Evolutionary conservation across 2,888 invertebrate species (phyloP).

Genomic region (Caenorhabditis sp.): DNA sequence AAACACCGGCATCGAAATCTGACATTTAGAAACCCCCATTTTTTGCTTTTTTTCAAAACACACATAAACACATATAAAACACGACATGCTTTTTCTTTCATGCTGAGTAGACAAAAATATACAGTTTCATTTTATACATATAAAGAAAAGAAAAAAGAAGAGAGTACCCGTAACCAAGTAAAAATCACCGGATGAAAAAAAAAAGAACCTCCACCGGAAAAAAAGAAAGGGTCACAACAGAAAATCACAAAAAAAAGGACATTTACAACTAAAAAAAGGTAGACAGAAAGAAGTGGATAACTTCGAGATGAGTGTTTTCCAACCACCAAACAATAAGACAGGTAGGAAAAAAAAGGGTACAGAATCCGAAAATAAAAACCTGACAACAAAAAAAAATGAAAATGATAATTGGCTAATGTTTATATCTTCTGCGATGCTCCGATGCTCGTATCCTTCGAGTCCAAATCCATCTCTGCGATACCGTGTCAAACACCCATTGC

Average conservation of each 20-base stretch:
- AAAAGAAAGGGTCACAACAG: neutral
- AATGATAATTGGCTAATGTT: slow-evolving; percentile 18
- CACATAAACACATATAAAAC: neutral
- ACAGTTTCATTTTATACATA: neutral
- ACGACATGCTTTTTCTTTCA: too few relatives aligned
- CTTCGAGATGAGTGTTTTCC: too few relatives aligned
- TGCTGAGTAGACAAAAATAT: slow-evolving; percentile 5
- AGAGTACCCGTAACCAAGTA: slow-evolving; percentile 6
- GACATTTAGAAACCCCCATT: slow-evolving; percentile 1
- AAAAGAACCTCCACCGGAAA: slow-evolving; percentile 5
- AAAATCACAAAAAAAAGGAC: neutral
- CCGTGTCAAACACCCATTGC: slow-evolving; percentile 54
- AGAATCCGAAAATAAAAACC: too few relatives aligned
- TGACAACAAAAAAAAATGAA: neutral
- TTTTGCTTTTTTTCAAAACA: neutral
- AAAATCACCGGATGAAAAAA: slow-evolving; percentile 5
- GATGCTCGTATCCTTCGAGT: slow-evolving; percentile 23
- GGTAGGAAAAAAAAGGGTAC: neutral
- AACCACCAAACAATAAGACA: too few relatives aligned
- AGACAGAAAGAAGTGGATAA: too few relatives aligned
- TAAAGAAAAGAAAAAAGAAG: neutral
- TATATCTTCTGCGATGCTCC: slow-evolving; percentile 18
- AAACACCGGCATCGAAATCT: slow-evolving; percentile 55
- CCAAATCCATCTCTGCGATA: slow-evolving; percentile 52
- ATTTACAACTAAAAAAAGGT: neutral